Conservation (phyloP, 2,113 vertebrate genomes). For the Eolophus roseicapilla region DNA sequence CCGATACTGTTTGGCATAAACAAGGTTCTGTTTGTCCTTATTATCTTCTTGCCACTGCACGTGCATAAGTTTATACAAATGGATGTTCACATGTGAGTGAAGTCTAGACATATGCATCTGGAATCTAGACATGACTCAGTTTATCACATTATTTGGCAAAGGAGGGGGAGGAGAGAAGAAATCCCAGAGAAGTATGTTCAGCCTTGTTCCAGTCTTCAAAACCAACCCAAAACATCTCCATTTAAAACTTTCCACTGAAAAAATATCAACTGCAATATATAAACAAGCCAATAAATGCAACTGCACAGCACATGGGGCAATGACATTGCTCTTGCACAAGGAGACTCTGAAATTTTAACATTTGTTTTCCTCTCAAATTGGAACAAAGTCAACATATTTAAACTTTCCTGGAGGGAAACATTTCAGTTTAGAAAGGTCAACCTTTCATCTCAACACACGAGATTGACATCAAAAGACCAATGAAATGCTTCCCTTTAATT, state of each 20-base stretch:
- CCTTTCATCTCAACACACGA: neutral
- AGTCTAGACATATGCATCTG: neutral
- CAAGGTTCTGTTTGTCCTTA: neutral
- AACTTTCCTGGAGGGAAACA: neutral
- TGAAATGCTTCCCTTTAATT: neutral
- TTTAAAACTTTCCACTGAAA: neutral
- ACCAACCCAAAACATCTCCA: neutral
- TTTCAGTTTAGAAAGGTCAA: neutral
- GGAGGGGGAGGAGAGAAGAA: neutral
- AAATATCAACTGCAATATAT: neutral
- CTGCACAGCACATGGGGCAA: neutral
- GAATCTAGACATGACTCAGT: neutral
- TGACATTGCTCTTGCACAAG: slow-evolving; percentile 11
- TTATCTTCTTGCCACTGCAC: neutral
- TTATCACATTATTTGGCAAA: neutral
- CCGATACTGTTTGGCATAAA: neutral
- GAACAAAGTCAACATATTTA: neutral
- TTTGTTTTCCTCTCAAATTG: neutral
- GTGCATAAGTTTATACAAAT: neutral
- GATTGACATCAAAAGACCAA: neutral
- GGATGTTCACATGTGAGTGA: rapidly evolving
- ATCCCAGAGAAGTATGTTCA: neutral
- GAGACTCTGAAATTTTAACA: neutral
- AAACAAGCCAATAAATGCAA: neutral
- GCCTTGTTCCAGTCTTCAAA: neutral